Base-by-base conservation (phyloP, 1,140 invertebrate genomes). In the Oedothorax gibbosus region DNA sequence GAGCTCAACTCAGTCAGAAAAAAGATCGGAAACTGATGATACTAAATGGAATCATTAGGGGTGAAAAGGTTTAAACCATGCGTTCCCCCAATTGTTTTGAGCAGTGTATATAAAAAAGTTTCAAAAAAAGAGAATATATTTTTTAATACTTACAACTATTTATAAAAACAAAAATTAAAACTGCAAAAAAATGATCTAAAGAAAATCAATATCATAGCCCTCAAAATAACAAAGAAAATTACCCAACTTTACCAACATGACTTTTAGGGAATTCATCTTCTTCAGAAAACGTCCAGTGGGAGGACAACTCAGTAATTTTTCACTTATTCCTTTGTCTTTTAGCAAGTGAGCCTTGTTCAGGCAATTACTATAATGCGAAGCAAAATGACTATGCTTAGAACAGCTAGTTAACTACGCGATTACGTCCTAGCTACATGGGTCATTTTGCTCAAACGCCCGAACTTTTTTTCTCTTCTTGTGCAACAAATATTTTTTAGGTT, bases 261-360 rank as follows among this genome's bases (percentile, higher is more conserved):
- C 66, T 71, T 71, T 35, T 20, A 51, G 54, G 56, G 69, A 81
- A 81, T 81, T 53, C 21, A 62, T 81, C 78, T 69, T 81, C 54
- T 51, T 81, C 78, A 81, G 49, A 12, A 8, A 21, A 69, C 60
- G n/a, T 53, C 56, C 57, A 81, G 57, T 66, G 78, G 78, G 64
- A 54, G 78, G 65, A 57, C 64, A 71, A 53, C 15, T n/a, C 54
- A 20, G 50, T 53, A 66, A 81, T 81, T 68, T 81, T 81, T 81
- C 78, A 81, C 53, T n/a, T 53, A 66, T 18, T 71, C 69, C 20
- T 71, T 77, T 64, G 35, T 62, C 75, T 65, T 51, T 8, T n/a
- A 64, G 49, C 60, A 9, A 6, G 11, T 50, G 75, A 64, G 15
- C 18, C 21, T 12, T 18, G 56, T 21, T 56, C 49, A 64, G 18